A percentile compares a stretch with the other conserved stretches of the same genome.
These are phyloP conservation scores for Streblospio benedicti DNA, from an alignment of 1,140 invertebrate species.

Conservation along the genomic window DNA sequence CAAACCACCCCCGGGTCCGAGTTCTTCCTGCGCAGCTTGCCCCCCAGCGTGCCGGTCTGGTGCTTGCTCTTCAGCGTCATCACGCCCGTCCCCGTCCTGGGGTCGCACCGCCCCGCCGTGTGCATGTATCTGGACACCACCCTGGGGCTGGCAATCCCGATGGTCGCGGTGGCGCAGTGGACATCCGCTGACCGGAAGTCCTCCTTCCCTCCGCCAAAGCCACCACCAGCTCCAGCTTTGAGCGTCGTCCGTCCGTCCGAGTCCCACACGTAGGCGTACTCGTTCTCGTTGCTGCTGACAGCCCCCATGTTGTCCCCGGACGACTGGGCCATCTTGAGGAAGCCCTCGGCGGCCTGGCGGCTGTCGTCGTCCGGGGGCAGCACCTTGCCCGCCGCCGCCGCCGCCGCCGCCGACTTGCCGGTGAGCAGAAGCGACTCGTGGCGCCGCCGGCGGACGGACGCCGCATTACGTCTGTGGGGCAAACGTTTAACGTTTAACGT, in stretches of 20 bases:
- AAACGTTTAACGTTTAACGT: too few species aligned
- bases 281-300: too few species aligned
- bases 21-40: too few species aligned
- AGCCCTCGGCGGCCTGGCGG: not conserved
- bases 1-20: too few species aligned
- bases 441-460: too few species aligned
- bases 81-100: too few species aligned
- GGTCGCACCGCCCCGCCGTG: too few species aligned
- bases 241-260: not conserved
- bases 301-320: not conserved
- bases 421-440: not conserved
- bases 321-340: not conserved
- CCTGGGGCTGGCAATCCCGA: slow-evolving; percentile 25
- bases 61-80: too few species aligned
- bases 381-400: not conserved
- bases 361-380: not conserved
- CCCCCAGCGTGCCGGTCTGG: too few species aligned
- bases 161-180: slow-evolving; percentile 29
- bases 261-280: too few species aligned
- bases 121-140: too few species aligned
- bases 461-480: too few species aligned
- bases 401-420: not conserved
- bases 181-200: slow-evolving; percentile 28
- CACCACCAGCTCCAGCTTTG: not conserved
- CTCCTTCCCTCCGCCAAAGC: not conserved